These are phyloP conservation scores for Adelphocoris suturalis DNA, from an alignment of 2,888 invertebrate genomes.

Conservation along the genomic window DNA sequence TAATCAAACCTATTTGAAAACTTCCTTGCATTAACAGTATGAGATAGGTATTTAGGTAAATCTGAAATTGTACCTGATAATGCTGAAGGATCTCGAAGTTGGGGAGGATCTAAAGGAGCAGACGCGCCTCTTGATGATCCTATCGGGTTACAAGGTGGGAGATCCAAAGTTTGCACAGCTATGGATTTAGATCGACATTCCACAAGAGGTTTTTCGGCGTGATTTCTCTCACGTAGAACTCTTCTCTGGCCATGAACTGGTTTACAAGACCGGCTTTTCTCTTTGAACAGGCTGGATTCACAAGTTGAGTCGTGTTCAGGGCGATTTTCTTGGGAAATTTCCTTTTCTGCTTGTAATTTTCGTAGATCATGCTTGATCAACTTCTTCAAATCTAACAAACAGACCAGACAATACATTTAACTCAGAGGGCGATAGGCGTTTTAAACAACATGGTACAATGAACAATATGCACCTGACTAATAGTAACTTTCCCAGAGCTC, in stretches of 20 bases:
- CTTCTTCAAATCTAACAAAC: conserved; percentile 83
- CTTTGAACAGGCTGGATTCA: background rate
- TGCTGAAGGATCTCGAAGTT: background rate
- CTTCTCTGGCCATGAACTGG: background rate
- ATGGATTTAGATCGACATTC: conserved; percentile 34
- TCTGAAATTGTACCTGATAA: background rate
- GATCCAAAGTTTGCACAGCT: conserved; percentile 28
- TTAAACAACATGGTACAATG: no score
- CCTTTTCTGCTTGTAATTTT: conserved; percentile 35
- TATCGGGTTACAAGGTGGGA: background rate
- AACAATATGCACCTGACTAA: no score
- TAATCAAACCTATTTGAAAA: no score
- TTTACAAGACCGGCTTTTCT: background rate
- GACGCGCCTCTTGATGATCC: background rate
- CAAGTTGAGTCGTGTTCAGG: background rate
- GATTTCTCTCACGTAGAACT: conserved; percentile 25
- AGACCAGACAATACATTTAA: background rate
- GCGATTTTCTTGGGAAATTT: background rate
- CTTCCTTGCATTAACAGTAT: no score
- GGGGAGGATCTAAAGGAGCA: background rate
- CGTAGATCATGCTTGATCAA: conserved; percentile 83
- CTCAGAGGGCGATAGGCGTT: no score
- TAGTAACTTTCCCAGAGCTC: no score
- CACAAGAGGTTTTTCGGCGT: background rate
- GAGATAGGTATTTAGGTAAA: no score